Evolutionary conservation across 1,140 invertebrate genomes (phyloP).

Genomic region (Drosophila aff.): DNA sequence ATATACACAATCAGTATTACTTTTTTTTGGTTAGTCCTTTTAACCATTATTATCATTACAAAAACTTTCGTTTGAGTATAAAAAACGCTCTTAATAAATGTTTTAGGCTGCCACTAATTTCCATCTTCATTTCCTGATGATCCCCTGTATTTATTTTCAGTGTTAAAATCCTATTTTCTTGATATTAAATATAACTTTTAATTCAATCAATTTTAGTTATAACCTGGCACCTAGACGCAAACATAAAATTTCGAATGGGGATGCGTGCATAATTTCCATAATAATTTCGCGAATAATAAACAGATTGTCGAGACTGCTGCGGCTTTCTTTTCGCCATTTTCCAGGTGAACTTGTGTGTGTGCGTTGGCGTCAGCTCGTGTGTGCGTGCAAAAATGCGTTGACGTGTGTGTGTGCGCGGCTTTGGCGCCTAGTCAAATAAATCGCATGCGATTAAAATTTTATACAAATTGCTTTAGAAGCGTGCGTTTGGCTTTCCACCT

Average conservation of each 20-base stretch:
- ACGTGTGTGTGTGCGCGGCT: slow-evolving; percentile 14
- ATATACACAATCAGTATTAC: too few species aligned
- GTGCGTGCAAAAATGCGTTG: slow-evolving; percentile 18
- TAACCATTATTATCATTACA: too few species aligned
- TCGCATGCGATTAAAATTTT: slow-evolving; percentile 77
- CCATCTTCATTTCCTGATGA: not conserved
- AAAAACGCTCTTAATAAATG: too few species aligned
- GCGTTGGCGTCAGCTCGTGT: slow-evolving; percentile 15
- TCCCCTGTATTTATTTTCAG: not conserved
- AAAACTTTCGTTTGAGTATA: too few species aligned
- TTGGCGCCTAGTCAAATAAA: slow-evolving; percentile 71
- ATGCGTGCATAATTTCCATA: slow-evolving; percentile 19
- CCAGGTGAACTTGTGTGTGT: slow-evolving; percentile 27
- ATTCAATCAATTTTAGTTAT: slow-evolving; percentile 2
- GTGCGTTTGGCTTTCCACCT: slow-evolving; percentile 49
- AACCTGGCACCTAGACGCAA: not conserved
- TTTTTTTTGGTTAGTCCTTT: too few species aligned
- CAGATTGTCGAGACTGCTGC: not conserved
- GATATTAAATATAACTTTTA: slow-evolving; percentile 4
- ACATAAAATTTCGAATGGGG: slow-evolving; percentile 16
- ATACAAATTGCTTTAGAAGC: slow-evolving; percentile 55
- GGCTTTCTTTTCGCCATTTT: slow-evolving; percentile 13
- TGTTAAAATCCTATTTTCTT: not conserved
- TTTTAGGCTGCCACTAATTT: too few species aligned
- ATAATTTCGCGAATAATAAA: slow-evolving; percentile 27